A percentile compares a stretch with the other conserved stretches of the same genome.
Evolutionary conservation across 2,797 vertebrate genomes (phyloP).

Genomic region (Enteromius mattozi): DNA sequence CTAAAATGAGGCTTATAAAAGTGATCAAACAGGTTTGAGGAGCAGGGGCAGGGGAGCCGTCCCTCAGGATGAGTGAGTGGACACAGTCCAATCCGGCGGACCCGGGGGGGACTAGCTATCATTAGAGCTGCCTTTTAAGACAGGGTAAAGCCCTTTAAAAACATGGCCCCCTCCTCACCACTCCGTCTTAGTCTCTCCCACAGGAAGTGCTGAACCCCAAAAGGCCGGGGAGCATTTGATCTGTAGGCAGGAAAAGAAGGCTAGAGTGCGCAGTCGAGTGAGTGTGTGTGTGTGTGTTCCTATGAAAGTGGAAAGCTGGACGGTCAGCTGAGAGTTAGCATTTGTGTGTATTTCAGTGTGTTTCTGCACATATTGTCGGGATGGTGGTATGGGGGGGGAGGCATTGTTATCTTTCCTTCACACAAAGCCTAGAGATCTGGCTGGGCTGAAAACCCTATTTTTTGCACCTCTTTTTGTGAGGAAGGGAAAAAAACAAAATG

Average conservation of each 20-base stretch:
- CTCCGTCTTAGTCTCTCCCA: slow-evolving; percentile 58
- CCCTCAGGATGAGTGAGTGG: slow-evolving; percentile 58
- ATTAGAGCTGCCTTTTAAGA: slow-evolving; percentile 59
- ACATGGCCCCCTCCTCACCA: slow-evolving; percentile 42
- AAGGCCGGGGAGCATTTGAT: slow-evolving; percentile 59
- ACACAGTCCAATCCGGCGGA: slow-evolving; percentile 54
- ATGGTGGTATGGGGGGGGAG: slow-evolving; percentile 32
- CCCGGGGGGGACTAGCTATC: slow-evolving; percentile 51
- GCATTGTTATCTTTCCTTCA: slow-evolving; percentile 60
- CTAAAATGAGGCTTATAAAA: slow-evolving; percentile 61
- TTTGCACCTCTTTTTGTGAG: slow-evolving; percentile 48
- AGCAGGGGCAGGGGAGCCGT: slow-evolving; percentile 53
- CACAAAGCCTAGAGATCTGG: slow-evolving; percentile 63
- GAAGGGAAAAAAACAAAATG: slow-evolving; percentile 54
- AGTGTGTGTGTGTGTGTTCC: slow-evolving; percentile 62
- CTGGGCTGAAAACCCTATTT: slow-evolving; percentile 57
- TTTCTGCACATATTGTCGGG: slow-evolving; percentile 41
- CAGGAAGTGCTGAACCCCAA: slow-evolving; percentile 54
- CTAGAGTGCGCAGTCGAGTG: slow-evolving; percentile 55
- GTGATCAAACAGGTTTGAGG: slow-evolving; percentile 62
- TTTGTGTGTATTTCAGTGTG: slow-evolving; percentile 44
- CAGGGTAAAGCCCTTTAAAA: slow-evolving; percentile 57
- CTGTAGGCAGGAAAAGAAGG: slow-evolving; percentile 60
- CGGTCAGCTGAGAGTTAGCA: slow-evolving; percentile 51
- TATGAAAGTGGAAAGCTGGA: slow-evolving; percentile 39